These are phyloP conservation scores for Metalampra italica DNA, from an alignment of 2,888 invertebrate species.

Conservation along the genomic window DNA sequence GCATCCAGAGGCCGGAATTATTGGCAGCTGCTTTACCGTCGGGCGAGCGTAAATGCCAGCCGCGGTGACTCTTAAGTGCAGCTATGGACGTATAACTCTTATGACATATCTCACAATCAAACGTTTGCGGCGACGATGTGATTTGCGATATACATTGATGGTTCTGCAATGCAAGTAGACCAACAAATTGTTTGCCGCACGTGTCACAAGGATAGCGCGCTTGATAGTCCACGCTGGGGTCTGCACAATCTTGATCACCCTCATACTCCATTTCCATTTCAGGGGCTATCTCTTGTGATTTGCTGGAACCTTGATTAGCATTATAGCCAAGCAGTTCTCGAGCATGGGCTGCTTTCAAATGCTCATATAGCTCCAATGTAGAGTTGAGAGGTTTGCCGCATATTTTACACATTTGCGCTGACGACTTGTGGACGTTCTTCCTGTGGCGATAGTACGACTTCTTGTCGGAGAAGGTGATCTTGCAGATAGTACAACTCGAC, in stretches of 20 bases:
- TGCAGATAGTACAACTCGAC: slow-evolving; percentile 80
- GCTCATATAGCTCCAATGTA: slow-evolving; percentile 80
- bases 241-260: slow-evolving; percentile 51
- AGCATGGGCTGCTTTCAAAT: slow-evolving; percentile 80
- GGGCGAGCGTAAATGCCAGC: slow-evolving; percentile 82
- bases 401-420: slow-evolving; percentile 79
- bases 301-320: slow-evolving; percentile 60
- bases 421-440: slow-evolving; percentile 73
- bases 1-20: slow-evolving; percentile 75
- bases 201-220: slow-evolving; percentile 75
- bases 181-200: slow-evolving; percentile 77
- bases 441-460: slow-evolving; percentile 80
- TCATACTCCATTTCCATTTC: slow-evolving; percentile 59
- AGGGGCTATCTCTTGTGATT: slow-evolving; percentile 46
- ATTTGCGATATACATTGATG: slow-evolving; percentile 73
- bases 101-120: slow-evolving; percentile 82
- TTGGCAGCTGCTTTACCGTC: slow-evolving; percentile 75
- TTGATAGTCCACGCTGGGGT: slow-evolving; percentile 64
- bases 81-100: slow-evolving; percentile 82
- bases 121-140: slow-evolving; percentile 57
- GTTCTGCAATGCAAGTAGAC: slow-evolving; percentile 69
- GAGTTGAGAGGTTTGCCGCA: slow-evolving; percentile 82
- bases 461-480: slow-evolving; percentile 79
- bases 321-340: slow-evolving; percentile 71
- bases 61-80: slow-evolving; percentile 82